Evolutionary conservation across 2,113 vertebrate genomes (phyloP).

Genomic region (Thermophis baileyi): DNA sequence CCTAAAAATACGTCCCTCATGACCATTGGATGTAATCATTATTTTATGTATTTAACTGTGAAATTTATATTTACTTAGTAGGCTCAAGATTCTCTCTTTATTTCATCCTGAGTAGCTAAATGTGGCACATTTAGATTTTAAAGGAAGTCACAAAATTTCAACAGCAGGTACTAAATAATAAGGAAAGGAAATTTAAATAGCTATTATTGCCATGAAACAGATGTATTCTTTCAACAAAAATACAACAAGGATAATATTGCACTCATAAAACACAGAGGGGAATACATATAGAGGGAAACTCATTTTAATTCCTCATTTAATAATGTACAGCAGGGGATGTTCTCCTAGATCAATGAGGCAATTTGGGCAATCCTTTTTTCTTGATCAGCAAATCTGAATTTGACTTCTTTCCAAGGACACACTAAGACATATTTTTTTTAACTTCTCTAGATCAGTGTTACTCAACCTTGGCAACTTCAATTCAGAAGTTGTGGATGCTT

Average conservation of each 20-base stretch:
- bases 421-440: slow-evolving; percentile 27
- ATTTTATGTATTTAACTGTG: slow-evolving; percentile 86
- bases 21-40: slow-evolving; percentile 79
- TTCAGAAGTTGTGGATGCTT: not conserved
- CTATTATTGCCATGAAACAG: slow-evolving; percentile 46
- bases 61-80: slow-evolving; percentile 79
- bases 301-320: slow-evolving; percentile 62
- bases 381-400: slow-evolving; percentile 68
- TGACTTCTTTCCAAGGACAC: slow-evolving; percentile 63
- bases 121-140: slow-evolving; percentile 54
- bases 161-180: slow-evolving; percentile 57
- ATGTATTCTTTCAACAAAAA: slow-evolving; percentile 25
- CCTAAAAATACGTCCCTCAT: slow-evolving; percentile 84
- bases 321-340: slow-evolving; percentile 44
- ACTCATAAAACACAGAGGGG: slow-evolving; percentile 54
- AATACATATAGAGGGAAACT: slow-evolving; percentile 47
- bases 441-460: slow-evolving; percentile 29
- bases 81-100: slow-evolving; percentile 42
- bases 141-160: slow-evolving; percentile 53
- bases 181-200: slow-evolving; percentile 39
- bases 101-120: slow-evolving; percentile 52
- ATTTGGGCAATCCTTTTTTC: slow-evolving; percentile 63
- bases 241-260: slow-evolving; percentile 56
- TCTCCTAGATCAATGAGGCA: slow-evolving; percentile 56
- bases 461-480: not conserved